Evolutionary conservation across 2,113 vertebrate species (phyloP).

Genomic region (Apodemus sylvaticus): DNA sequence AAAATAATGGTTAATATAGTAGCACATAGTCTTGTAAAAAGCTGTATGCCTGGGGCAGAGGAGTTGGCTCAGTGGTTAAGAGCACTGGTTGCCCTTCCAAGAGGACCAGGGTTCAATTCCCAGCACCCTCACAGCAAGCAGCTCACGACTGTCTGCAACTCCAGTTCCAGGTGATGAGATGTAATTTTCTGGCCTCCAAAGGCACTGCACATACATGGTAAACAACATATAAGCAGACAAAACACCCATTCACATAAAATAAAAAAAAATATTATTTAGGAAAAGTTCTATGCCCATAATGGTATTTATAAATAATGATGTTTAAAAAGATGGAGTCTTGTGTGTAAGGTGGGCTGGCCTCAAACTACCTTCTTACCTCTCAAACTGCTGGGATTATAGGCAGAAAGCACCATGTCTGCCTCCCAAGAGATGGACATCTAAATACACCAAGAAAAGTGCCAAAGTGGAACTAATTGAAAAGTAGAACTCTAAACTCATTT

Average conservation of each 20-base stretch:
- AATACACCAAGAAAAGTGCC: conserved; percentile 35
- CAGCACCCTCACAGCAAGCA: background rate
- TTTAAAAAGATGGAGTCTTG: background rate
- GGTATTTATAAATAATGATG: background rate
- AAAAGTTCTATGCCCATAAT: conserved; percentile 30
- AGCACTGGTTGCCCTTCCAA: background rate
- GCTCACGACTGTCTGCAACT: background rate
- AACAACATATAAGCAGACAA: background rate
- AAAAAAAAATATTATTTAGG: background rate
- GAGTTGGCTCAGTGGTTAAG: background rate
- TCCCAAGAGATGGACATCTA: conserved; percentile 1
- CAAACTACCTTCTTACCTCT: background rate
- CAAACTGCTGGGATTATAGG: background rate
- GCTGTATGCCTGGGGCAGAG: background rate
- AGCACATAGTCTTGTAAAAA: conserved; percentile 48
- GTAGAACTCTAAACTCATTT: background rate
- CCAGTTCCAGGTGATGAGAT: background rate
- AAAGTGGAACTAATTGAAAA: conserved; percentile 28
- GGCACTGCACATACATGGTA: background rate
- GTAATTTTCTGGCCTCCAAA: background rate
- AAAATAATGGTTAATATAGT: conserved; percentile 72
- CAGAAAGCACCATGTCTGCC: background rate
- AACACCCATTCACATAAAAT: background rate
- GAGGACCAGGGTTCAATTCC: background rate
- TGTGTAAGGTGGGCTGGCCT: background rate